Evolutionary conservation across 2,888 invertebrate species (phyloP).

Genomic region (Parthenolecanium corni): DNA sequence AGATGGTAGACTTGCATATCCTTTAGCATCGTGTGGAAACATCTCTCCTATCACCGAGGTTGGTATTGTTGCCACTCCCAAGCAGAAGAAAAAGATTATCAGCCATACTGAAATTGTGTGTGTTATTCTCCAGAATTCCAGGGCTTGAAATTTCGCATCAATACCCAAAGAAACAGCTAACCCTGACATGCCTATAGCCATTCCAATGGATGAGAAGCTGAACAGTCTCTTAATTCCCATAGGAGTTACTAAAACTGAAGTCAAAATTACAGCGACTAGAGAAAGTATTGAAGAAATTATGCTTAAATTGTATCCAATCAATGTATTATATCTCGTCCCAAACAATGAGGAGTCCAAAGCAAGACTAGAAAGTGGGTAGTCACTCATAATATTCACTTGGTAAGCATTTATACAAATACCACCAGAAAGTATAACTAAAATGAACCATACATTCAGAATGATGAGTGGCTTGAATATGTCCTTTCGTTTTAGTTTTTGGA

Average conservation of each 20-base stretch:
- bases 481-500: slow-evolving; percentile 9
- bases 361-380: background rate
- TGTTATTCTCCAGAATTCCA: slow-evolving; percentile 32
- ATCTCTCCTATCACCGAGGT: slow-evolving; percentile 48
- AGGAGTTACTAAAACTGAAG: slow-evolving; percentile 35
- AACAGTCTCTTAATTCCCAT: slow-evolving; percentile 49
- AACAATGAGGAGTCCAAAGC: background rate
- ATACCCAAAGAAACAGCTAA: slow-evolving; percentile 37
- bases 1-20: slow-evolving; percentile 38
- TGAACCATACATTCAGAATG: slow-evolving; percentile 42
- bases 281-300: background rate
- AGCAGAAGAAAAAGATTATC: slow-evolving; percentile 44
- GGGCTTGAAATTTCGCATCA: too few relatives aligned
- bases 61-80: slow-evolving; percentile 47
- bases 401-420: slow-evolving; percentile 47
- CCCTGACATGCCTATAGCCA: slow-evolving; percentile 44
- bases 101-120: slow-evolving; percentile 41
- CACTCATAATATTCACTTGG: slow-evolving; percentile 41
- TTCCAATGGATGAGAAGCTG: slow-evolving; percentile 46
- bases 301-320: background rate
- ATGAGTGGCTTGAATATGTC: slow-evolving; percentile 41
- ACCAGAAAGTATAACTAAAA: slow-evolving; percentile 48
- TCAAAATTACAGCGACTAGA: background rate
- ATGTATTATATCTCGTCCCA: too few relatives aligned
- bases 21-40: slow-evolving; percentile 45